A percentile compares a stretch with the other conserved stretches of the same genome.
Evolutionary conservation across 2,888 invertebrate genomes (phyloP).

Genomic region (Molanna angustata): DNA sequence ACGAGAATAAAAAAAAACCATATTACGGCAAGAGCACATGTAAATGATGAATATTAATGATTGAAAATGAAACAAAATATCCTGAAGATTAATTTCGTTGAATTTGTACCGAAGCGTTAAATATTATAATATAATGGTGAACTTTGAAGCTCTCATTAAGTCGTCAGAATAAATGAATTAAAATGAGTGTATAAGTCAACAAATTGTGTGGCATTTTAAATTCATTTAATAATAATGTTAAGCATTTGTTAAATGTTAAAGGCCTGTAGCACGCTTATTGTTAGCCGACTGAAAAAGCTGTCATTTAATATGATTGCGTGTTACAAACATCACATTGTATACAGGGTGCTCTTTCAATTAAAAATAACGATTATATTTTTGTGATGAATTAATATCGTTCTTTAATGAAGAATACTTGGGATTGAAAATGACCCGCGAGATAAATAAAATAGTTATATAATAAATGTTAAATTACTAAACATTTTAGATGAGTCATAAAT

Average conservation of each 20-base stretch:
- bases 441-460: too few species aligned
- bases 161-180: constrained; percentile 17
- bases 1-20: background rate
- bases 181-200: constrained; percentile 8
- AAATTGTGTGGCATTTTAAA: constrained; percentile 15
- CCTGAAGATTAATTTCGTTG: background rate
- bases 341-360: too few species aligned
- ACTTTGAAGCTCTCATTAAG: constrained; percentile 13
- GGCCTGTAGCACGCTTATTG: constrained; percentile 12
- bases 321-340: constrained; percentile 6
- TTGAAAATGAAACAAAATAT: background rate
- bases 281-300: constrained; percentile 12
- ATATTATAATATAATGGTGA: background rate
- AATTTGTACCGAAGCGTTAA: background rate
- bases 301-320: constrained; percentile 20
- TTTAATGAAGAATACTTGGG: too few species aligned
- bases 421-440: too few species aligned
- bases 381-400: too few species aligned
- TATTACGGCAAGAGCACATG: background rate
- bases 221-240: constrained; percentile 16
- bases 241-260: constrained; percentile 16
- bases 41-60: background rate
- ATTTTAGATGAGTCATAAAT: too few species aligned
- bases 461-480: too few species aligned
- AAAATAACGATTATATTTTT: too few species aligned